Evolutionary conservation across 2,888 invertebrate species (phyloP), one percentile per base, ranked within the genome.

Genomic region (Fabriciana adippe): DNA sequence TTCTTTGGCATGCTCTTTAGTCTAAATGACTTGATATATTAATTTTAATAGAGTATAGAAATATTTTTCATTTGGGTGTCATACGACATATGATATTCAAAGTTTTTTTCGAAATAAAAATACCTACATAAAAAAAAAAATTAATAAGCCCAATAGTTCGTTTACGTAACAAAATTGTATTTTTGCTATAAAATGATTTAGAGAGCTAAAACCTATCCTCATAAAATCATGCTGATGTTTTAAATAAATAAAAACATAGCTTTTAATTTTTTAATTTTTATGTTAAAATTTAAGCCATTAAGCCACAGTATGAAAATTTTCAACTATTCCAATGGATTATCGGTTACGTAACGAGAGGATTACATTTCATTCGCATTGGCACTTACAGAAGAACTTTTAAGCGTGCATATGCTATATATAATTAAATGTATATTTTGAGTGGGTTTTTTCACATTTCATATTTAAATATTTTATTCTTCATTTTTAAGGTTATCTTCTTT

Each of bases 341-440:
- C 14, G 50, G 15, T 13, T 5, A 18, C 31, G 61, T 18, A 61
- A 61, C 61, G 51, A 61, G 35, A 50, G 35, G 51, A 51, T 59
- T 45, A 59, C 14, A 51, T 50, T 16, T 14, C 26, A 51, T 60
- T 35, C 50, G 16, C 50, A 60, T 50, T 35, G 26, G 16, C 60
- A 26, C 50, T 35, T 60, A 35, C 31, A 31, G 13, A 50, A 35
- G 16, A 51, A 51, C 50, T 13, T 56, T 41, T 8, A 16, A 60
- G 26, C 31, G 47, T 14, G 16, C n/a, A 55, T 55, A n/a, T 48
- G n/a, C n/a, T n/a, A n/a, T n/a, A n/a, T n/a, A n/a, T n/a, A n/a
- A n/a, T 3, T 16, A n/a, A n/a, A 16, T 5, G n/a, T 3, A 3
- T 16, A n/a, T 53, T 18, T 53, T 11, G 51, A 53, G 21, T 21